phyloP scores from a whole-genome alignment of 2,113 vertebrate species.

The Ochotona curzoniae region DNA sequence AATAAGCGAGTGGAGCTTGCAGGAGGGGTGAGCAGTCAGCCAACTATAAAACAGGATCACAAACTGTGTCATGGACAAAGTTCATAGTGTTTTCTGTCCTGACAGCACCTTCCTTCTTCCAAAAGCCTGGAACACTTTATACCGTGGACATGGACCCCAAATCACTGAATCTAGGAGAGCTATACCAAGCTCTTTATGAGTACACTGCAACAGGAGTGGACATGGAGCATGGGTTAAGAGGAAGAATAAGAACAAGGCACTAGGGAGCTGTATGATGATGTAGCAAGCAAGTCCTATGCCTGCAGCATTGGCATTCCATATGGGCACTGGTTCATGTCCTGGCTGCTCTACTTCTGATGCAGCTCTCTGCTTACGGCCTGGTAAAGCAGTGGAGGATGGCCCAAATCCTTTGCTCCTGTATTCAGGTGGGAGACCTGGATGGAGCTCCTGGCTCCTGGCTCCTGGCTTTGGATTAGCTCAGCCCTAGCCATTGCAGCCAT shows the following conservation, averaged over 20 bases:
- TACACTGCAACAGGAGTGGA: background rate
- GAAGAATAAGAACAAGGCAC: background rate
- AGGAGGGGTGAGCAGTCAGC: background rate
- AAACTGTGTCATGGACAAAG: background rate
- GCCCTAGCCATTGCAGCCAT: too few species aligned
- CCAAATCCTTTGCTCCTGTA: too few species aligned
- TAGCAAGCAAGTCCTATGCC: too few species aligned
- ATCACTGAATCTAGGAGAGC: background rate
- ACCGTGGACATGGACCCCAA: background rate
- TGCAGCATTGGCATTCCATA: too few species aligned
- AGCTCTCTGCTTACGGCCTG: too few species aligned
- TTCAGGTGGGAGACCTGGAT: too few species aligned
- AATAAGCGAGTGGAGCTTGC: background rate
- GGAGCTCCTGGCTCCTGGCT: too few species aligned
- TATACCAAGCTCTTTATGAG: background rate
- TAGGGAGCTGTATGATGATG: too few species aligned
- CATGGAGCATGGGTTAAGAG: background rate
- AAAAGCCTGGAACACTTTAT: background rate
- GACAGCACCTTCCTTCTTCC: constrained; percentile 31
- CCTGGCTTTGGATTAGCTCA: too few species aligned
- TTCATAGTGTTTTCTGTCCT: background rate
- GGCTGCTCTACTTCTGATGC: too few species aligned
- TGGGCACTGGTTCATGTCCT: too few species aligned
- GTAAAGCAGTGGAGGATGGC: too few species aligned
- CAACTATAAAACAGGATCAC: constrained; percentile 38